phyloP scores from a whole-genome alignment of 2,888 invertebrate genomes.

The Podabrus alpinus region DNA sequence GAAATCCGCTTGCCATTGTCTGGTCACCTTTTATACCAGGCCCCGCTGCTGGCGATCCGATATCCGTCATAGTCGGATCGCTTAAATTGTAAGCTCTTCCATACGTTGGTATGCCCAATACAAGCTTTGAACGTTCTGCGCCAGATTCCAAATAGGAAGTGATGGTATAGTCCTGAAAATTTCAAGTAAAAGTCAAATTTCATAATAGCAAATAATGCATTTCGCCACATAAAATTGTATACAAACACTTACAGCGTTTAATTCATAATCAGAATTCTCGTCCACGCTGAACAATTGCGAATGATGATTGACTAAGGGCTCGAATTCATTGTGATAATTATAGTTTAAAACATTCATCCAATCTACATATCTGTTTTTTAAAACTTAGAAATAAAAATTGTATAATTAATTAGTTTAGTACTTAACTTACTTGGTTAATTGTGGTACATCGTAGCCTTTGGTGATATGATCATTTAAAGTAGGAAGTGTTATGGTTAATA shows the following conservation, averaged over 20 bases:
- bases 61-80: neutral
- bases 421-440: conserved; percentile 72
- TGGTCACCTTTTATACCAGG: neutral
- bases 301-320: conserved; percentile 89
- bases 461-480: conserved; percentile 92
- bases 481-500: conserved; percentile 92
- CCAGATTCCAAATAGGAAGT: neutral
- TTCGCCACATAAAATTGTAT: too few species aligned
- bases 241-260: conserved; percentile 90
- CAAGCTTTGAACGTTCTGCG: neutral
- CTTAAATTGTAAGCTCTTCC: neutral
- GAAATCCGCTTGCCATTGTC: neutral
- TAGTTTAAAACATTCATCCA: conserved; percentile 91
- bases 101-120: neutral
- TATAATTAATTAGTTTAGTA: neutral
- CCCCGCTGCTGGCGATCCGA: neutral
- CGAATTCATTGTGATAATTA: conserved; percentile 91
- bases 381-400: neutral
- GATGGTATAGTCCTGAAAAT: neutral
- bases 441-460: conserved; percentile 85
- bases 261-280: conserved; percentile 58
- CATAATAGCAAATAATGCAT: too few species aligned
- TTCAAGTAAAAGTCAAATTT: too few species aligned
- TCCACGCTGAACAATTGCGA: neutral
- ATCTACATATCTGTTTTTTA: conserved; percentile 70